Evolutionary conservation across 2,888 invertebrate genomes (phyloP), one percentile per base, ranked within the genome.

Genomic region (Latheticus oryzae): DNA sequence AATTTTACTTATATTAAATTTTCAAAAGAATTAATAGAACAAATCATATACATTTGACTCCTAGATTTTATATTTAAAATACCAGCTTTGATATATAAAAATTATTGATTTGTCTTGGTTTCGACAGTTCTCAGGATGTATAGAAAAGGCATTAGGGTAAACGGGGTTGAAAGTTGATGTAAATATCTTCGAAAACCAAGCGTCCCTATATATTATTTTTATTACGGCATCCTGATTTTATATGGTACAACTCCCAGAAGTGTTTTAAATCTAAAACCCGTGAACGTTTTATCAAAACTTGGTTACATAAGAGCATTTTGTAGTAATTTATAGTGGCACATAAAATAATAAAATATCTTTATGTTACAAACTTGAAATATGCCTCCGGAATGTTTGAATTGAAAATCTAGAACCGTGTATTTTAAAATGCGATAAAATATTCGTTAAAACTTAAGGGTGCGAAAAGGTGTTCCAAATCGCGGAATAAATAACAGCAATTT

Each of bases 331-430:
- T 61, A 60, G 53, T 60, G 37, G 63, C 61, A 68, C 66, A 67
- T 70, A 68, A 70, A 72, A 70, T 69, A 72, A 72, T 72, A 69
- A 70, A 71, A 71, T 70, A 70, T 69, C 68, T 68, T 64, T 65
- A 65, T 66, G 63, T 62, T 66, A 56, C 60, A 64, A 69, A 68
- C 64, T 64, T 70, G 67, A 71, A 69, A 69, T 69, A 71, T 66
- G 66, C 64, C 64, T 57, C 57, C 52, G 54, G 62, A 68, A 64
- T 60, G 64, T 61, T 64, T 60, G 65, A 69, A 68, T 64, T 67
- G 68, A 67, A 68, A 12, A 52, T 53, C 19, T 47, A 32, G 32
- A 17, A 8, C 42, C 33, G 38, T 35, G 43, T 24, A 13, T 28
- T 37, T 47, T 45, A 26, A 42, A 52, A 13, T 11, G 5, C 52